Percentiles rank a stretch among this genome's conserved stretches.
phyloP scores from a whole-genome alignment of 2,113 vertebrate genomes.

The Thermophis baileyi region DNA sequence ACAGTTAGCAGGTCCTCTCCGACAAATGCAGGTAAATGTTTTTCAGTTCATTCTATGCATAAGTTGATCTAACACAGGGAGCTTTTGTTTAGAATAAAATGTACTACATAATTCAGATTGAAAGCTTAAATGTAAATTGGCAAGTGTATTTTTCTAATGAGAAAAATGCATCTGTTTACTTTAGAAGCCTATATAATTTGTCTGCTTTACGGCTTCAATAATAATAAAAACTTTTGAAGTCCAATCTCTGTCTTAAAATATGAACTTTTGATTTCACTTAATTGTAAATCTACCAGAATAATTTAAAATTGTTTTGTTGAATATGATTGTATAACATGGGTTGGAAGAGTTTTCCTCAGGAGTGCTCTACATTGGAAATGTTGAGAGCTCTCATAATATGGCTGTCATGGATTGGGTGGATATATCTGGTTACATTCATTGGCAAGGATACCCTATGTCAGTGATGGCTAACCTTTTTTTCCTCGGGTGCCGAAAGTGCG shows the following conservation, averaged over 20 bases:
- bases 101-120: accelerated
- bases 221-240: background rate
- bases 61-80: background rate
- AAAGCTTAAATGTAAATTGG: background rate
- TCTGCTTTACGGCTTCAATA: background rate
- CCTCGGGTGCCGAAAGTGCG: too few species aligned
- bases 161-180: background rate
- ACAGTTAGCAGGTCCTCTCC: slow-evolving; percentile 89
- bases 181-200: background rate
- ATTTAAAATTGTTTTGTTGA: background rate
- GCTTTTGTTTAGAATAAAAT: accelerated
- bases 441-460: background rate
- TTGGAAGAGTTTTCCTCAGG: background rate
- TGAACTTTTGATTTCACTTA: background rate
- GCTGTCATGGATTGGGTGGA: background rate
- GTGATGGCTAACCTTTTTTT: too few species aligned
- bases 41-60: background rate
- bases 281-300: background rate
- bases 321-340: background rate
- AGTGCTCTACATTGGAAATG: background rate
- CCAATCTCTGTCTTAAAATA: background rate
- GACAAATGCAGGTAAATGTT: slow-evolving; percentile 92
- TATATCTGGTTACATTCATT: background rate
- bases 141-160: background rate
- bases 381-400: background rate